Evolutionary conservation across 2,888 invertebrate species (phyloP).

Genomic region (Oeneis ivallda): DNA sequence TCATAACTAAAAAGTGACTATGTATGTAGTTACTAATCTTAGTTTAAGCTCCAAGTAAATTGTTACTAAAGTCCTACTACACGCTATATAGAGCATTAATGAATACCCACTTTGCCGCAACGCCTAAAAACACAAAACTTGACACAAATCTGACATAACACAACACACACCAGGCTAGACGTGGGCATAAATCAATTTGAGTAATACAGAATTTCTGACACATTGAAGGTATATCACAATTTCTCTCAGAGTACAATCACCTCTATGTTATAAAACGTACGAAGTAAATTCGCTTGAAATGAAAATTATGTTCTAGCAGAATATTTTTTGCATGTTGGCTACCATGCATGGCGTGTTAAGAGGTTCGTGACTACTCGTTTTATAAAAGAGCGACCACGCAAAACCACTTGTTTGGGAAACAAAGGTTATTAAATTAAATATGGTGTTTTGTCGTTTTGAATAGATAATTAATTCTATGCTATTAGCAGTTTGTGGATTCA

Average conservation of each 20-base stretch:
- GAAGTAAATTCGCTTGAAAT: constrained; percentile 18
- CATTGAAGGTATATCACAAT: neutral
- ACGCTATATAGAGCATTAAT: constrained; percentile 18
- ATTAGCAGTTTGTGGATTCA: neutral
- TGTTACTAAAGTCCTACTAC: constrained; percentile 16
- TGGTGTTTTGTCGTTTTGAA: constrained; percentile 25
- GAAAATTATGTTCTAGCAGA: neutral
- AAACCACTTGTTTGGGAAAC: constrained; percentile 32
- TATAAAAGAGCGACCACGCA: constrained; percentile 30
- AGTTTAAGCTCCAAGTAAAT: neutral
- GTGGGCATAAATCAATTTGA: constrained; percentile 34
- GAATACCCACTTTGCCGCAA: constrained; percentile 14
- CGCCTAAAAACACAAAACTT: constrained; percentile 27
- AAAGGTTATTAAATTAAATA: constrained; percentile 28
- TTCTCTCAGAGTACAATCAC: constrained; percentile 14
- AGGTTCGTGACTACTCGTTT: constrained; percentile 28
- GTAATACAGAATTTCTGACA: constrained; percentile 14
- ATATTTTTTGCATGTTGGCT: constrained; percentile 22
- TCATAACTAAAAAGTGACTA: neutral
- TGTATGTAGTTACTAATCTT: too few species aligned
- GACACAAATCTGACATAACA: constrained; percentile 23
- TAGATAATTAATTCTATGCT: constrained; percentile 10
- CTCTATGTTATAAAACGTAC: constrained; percentile 12
- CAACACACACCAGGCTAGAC: constrained; percentile 29
- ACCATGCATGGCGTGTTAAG: constrained; percentile 28